A percentile compares a stretch with the other conserved stretches of the same genome.
Evolutionary conservation across 1,140 invertebrate genomes (phyloP).

Genomic region (Plodia interpunctella): DNA sequence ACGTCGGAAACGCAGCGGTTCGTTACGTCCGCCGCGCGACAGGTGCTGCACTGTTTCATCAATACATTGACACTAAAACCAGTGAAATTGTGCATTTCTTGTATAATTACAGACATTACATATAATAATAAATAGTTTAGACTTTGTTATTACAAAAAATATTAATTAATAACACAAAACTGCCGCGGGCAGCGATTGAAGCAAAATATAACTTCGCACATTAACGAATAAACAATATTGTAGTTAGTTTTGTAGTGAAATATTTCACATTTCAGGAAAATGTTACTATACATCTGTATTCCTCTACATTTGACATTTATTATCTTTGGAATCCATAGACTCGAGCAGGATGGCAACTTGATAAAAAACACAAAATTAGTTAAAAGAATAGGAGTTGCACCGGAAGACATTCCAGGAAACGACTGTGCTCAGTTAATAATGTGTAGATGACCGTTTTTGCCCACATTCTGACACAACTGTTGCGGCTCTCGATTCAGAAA

Average conservation of each 20-base stretch:
- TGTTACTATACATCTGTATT: too few species aligned
- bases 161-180: too few species aligned
- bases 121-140: background rate
- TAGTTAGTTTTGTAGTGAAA: too few species aligned
- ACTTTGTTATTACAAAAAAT: background rate
- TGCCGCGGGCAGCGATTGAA: too few species aligned
- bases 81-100: background rate
- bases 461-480: constrained; percentile 34
- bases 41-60: constrained; percentile 39
- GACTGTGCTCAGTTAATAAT: constrained; percentile 37
- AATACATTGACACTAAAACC: background rate
- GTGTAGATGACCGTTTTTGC: constrained; percentile 41
- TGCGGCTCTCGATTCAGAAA: constrained; percentile 7
- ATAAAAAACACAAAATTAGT: background rate
- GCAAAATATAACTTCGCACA: too few species aligned
- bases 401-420: constrained; percentile 51
- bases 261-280: too few species aligned
- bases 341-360: background rate
- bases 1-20: constrained; percentile 53
- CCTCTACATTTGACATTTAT: too few species aligned
- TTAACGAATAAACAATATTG: too few species aligned
- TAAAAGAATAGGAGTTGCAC: constrained; percentile 8
- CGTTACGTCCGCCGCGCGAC: constrained; percentile 57
- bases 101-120: background rate
- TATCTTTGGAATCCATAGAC: too few species aligned